A percentile compares a stretch with the other conserved stretches of the same genome.
phyloP scores from a whole-genome alignment of 2,797 vertebrate genomes.

The Prunella strophiata region DNA sequence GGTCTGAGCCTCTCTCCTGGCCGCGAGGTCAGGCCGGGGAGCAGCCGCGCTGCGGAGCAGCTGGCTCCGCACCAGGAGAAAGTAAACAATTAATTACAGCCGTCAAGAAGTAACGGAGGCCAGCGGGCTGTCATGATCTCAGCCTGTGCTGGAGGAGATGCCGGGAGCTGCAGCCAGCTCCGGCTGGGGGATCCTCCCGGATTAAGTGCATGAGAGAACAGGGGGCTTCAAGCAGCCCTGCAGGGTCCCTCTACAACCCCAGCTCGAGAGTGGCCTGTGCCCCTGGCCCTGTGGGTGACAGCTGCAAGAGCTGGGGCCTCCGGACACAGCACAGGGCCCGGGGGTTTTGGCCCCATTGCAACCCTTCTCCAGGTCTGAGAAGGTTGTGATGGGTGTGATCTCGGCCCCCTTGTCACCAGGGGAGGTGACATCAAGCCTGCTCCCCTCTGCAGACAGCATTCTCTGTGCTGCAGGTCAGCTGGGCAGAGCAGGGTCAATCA shows the following conservation, averaged over 20 bases:
- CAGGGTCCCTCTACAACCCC: background rate
- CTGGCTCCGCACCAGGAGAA: constrained; percentile 53
- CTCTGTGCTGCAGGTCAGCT: background rate
- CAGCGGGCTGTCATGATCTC: constrained; percentile 44
- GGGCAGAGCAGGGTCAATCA: background rate
- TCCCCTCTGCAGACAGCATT: fast-evolving
- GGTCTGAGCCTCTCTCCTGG: background rate
- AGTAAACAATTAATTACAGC: constrained; percentile 61
- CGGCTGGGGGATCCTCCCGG: background rate
- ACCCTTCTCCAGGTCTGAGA: background rate
- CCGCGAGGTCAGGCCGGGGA: background rate
- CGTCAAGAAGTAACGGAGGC: constrained; percentile 44
- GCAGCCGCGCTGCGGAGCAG: background rate
- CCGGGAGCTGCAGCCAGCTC: constrained; percentile 24
- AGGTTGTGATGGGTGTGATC: background rate
- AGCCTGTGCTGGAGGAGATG: constrained; percentile 1
- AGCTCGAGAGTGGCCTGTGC: background rate
- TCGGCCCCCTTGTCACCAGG: no score
- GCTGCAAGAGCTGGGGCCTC: background rate
- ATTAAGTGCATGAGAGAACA: background rate
- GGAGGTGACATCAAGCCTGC: background rate
- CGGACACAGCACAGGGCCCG: fast-evolving
- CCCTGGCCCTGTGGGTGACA: no score
- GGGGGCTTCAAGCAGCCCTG: background rate
- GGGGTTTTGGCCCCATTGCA: background rate